Percentiles rank a stretch among this genome's conserved stretches.
Conservation (phyloP, 2,888 invertebrate genomes). For the Nasonovia ribisnigri region DNA sequence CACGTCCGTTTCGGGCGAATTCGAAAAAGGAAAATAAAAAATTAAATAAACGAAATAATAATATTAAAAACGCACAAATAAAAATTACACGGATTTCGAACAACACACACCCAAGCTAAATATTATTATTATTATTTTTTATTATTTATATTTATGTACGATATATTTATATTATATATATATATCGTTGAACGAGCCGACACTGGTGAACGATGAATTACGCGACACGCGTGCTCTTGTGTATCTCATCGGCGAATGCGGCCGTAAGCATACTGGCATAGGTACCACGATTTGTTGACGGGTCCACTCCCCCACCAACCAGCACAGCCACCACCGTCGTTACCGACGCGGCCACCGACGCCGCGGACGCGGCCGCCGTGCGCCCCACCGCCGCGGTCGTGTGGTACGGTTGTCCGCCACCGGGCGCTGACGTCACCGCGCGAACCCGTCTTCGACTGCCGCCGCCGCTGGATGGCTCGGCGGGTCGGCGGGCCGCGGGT, state of each 20-base stretch:
- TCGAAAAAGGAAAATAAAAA: neutral
- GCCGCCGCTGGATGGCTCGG: neutral
- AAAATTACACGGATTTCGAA: conserved; percentile 24
- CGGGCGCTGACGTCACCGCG: conserved; percentile 59
- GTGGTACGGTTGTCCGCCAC: conserved; percentile 27
- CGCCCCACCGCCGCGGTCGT: neutral
- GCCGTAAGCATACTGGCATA: neutral
- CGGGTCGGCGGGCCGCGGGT: neutral
- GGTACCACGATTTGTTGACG: conserved; percentile 56
- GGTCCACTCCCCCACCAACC: neutral
- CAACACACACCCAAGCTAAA: conserved; percentile 3
- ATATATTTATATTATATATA: conserved; percentile 14
- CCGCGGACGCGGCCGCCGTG: neutral
- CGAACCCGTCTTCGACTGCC: conserved; percentile 27
- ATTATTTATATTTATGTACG: conserved; percentile 6
- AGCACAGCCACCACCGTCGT: neutral
- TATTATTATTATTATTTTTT: conserved; percentile 42
- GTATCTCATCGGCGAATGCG: conserved; percentile 59
- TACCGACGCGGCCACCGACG: neutral
- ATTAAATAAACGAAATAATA: neutral
- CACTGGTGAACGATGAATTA: neutral
- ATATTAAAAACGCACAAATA: neutral
- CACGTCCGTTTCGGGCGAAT: conserved; percentile 34
- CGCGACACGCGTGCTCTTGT: conserved; percentile 47
- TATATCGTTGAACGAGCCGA: conserved; percentile 39